A percentile compares a stretch with the other conserved stretches of the same genome.
phyloP scores from a whole-genome alignment of 2,797 vertebrate species.

The Epinephelus malabaricus region DNA sequence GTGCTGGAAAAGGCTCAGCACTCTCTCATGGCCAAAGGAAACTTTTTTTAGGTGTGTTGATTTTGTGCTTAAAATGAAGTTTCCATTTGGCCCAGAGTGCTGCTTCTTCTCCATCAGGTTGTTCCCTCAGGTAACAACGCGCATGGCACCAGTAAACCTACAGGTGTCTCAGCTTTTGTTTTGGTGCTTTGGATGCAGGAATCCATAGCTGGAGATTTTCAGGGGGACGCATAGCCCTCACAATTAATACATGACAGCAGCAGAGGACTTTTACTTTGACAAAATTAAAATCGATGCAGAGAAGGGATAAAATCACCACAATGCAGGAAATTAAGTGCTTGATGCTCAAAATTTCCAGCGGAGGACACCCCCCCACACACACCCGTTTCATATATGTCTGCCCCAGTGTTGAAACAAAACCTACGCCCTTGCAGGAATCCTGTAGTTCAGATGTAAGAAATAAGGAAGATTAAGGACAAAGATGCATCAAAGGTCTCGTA shows the following conservation, averaged over 20 bases:
- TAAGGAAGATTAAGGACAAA: background rate
- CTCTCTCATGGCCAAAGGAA: conserved; percentile 5
- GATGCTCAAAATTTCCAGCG: too few relatives aligned
- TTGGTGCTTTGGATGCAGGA: background rate
- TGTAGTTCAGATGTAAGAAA: background rate
- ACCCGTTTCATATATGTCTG: too few relatives aligned
- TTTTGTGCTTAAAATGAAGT: conserved; percentile 8
- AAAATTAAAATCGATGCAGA: too few relatives aligned
- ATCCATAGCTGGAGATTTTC: too few relatives aligned
- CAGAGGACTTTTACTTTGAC: too few relatives aligned
- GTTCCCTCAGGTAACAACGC: background rate
- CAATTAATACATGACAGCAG: too few relatives aligned
- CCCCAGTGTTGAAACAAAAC: too few relatives aligned
- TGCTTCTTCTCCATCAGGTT: background rate
- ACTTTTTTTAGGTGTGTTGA: conserved; percentile 3
- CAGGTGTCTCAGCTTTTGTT: background rate
- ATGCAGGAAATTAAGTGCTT: too few relatives aligned
- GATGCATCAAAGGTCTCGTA: background rate
- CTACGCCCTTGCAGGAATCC: background rate
- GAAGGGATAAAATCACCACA: too few relatives aligned
- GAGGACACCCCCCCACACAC: too few relatives aligned
- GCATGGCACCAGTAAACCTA: background rate
- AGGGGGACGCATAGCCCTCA: too few relatives aligned
- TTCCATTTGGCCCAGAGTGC: background rate
- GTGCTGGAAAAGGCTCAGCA: background rate